Percentiles rank a stretch among this genome's conserved stretches.
Evolutionary conservation across 64 coral and sea anemone species (phyloP).

Genomic region (Pocillopora verrucosa): DNA sequence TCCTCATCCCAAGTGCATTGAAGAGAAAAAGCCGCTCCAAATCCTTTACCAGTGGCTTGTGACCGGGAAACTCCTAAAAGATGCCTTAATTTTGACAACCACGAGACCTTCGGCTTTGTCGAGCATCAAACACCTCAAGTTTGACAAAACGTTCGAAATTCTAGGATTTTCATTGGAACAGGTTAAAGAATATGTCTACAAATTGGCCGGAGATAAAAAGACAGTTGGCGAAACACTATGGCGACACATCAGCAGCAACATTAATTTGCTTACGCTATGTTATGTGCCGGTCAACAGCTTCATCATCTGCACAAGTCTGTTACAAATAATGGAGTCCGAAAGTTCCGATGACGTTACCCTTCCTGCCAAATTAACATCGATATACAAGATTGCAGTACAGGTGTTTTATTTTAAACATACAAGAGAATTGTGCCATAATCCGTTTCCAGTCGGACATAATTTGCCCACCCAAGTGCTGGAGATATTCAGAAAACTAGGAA

Average conservation of each 20-base stretch:
- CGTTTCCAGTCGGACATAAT: too few relatives aligned
- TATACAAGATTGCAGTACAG: conserved; percentile 18
- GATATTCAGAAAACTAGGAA: too few relatives aligned
- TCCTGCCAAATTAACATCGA: conserved; percentile 27
- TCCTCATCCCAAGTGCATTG: too few relatives aligned
- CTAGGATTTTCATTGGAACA: conserved; percentile 57
- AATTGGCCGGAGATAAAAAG: conserved; percentile 14
- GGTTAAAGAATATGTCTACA: neutral
- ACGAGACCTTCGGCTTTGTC: conserved; percentile 11
- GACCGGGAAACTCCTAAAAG: too few relatives aligned
- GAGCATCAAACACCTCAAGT: neutral
- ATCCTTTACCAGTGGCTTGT: neutral
- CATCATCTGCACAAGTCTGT: too few relatives aligned
- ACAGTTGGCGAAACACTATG: conserved; percentile 11
- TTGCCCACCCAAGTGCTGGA: too few relatives aligned
- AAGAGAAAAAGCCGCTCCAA: neutral
- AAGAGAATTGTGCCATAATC: neutral
- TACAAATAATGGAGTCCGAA: too few relatives aligned
- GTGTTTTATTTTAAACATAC: neutral
- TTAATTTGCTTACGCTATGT: conserved; percentile 40
- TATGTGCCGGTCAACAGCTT: too few relatives aligned
- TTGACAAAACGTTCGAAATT: conserved; percentile 55
- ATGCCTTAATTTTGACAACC: too few relatives aligned
- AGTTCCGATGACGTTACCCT: neutral
- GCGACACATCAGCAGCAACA: conserved; percentile 12